Conservation (phyloP, 2,797 vertebrate species). For the Hippopotamyrus pictus region DNA sequence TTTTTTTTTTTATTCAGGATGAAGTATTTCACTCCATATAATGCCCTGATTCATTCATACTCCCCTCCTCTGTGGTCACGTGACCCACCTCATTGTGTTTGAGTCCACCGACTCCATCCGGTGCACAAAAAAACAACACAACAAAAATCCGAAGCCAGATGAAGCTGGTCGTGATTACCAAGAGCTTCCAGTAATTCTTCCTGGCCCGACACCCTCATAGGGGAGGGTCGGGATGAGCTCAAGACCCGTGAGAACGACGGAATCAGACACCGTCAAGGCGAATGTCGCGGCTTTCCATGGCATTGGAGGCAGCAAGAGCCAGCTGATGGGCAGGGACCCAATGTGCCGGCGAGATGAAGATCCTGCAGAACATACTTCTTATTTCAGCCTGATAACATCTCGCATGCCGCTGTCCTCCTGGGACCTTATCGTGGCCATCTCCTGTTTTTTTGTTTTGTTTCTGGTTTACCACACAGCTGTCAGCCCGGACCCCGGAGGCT, state of each 20-base stretch:
- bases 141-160: conserved; percentile 5
- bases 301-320: not conserved
- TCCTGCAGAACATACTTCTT: not conserved
- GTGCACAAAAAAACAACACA: not conserved
- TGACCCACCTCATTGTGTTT: conserved; percentile 9
- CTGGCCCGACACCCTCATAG: not conserved
- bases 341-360: not conserved
- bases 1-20: conserved; percentile 12
- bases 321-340: not conserved
- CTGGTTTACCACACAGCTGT: not conserved
- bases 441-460: not conserved
- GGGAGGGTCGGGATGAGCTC: not conserved
- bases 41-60: conserved; percentile 17
- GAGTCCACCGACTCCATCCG: conserved; percentile 7
- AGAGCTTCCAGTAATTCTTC: conserved; percentile 19
- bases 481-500: not conserved
- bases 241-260: not conserved
- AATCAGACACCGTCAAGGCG: not conserved
- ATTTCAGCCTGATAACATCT: not conserved
- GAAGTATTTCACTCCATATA: not conserved
- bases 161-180: conserved; percentile 11
- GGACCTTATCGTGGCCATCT: not conserved
- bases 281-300: not conserved
- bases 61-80: not conserved
- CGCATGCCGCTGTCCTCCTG: not conserved